phyloP scores from a whole-genome alignment of 2,113 vertebrate species.

The Callocephalon fimbriatum region DNA sequence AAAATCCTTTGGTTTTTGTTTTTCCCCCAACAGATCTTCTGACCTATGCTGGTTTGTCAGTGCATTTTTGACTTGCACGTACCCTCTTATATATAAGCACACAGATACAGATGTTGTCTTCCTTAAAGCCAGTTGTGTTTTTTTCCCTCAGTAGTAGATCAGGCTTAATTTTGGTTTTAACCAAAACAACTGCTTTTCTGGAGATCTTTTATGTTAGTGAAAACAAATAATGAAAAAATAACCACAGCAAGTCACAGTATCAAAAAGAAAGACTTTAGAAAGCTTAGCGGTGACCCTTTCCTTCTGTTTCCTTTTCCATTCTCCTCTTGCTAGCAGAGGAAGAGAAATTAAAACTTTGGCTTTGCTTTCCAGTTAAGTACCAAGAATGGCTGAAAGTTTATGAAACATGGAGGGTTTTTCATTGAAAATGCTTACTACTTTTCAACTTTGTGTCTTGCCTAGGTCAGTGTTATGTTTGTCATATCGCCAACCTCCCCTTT shows the following conservation, averaged over 20 bases:
- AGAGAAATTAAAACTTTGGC: background rate
- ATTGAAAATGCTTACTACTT: background rate
- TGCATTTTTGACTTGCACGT: background rate
- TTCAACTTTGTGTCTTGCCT: background rate
- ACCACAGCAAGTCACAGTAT: conserved; percentile 18
- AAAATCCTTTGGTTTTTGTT: background rate
- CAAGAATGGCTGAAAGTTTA: conserved; percentile 1
- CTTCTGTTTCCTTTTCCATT: conserved; percentile 20
- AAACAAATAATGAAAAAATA: conserved; percentile 44
- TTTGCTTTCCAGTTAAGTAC: conserved; percentile 30
- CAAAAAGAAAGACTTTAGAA: conserved; percentile 38
- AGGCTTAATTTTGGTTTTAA: conserved; percentile 47
- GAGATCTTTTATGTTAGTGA: conserved; percentile 9
- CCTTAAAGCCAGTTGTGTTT: background rate
- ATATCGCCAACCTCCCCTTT: background rate
- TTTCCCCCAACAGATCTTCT: background rate
- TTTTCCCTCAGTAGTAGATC: background rate
- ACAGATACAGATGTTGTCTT: background rate
- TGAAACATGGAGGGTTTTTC: background rate
- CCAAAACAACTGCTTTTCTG: conserved; percentile 24
- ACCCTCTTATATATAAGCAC: background rate
- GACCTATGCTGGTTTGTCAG: conserved; percentile 17
- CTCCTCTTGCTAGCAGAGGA: background rate
- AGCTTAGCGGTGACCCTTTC: conserved; percentile 11
- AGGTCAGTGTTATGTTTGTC: background rate